Conservation (phyloP, 2,797 vertebrate species). For the Erethizon dorsatum region DNA sequence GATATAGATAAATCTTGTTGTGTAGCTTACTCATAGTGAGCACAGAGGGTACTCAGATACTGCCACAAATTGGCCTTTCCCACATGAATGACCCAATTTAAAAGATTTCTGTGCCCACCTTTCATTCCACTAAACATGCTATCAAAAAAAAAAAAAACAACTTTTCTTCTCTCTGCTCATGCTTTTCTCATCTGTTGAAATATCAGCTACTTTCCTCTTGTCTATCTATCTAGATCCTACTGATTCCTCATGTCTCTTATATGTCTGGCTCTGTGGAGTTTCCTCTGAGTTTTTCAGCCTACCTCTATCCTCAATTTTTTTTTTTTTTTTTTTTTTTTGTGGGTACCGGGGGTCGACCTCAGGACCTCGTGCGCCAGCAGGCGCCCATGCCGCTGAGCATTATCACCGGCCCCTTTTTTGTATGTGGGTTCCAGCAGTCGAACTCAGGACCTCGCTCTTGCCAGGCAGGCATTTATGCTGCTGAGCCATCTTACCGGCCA, state of each 20-base stretch:
- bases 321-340: no score
- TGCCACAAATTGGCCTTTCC: not conserved
- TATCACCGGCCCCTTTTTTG: no score
- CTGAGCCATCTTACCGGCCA: no score
- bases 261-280: not conserved
- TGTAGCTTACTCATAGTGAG: not conserved
- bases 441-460: no score
- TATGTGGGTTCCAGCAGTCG: no score
- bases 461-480: no score
- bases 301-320: not conserved
- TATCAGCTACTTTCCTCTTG: not conserved
- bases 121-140: not conserved
- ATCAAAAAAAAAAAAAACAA: not conserved
- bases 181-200: slow-evolving; percentile 13
- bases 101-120: not conserved
- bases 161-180: not conserved
- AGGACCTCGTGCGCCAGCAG: no score
- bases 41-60: not conserved
- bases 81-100: not conserved
- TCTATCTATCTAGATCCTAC: not conserved
- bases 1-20: not conserved
- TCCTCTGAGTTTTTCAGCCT: not conserved
- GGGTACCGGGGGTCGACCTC: no score
- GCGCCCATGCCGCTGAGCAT: no score
- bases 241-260: not conserved